Evolutionary conservation across 2,113 vertebrate genomes (phyloP).

Genomic region (Pelodiscus sinensis): DNA sequence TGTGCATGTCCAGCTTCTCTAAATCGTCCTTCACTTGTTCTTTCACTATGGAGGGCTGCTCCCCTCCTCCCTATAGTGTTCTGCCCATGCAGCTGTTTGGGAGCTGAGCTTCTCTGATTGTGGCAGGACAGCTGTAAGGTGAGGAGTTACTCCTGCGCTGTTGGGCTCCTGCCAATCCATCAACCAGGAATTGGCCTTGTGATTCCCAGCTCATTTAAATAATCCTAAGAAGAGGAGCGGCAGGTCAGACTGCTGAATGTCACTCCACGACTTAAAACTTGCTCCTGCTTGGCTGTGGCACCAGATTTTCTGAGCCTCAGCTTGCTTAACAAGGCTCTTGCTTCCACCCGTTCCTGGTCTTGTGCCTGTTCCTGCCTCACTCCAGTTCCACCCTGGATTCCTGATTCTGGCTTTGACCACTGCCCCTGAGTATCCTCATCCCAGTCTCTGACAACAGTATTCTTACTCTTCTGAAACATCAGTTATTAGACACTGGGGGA

Average conservation of each 20-base stretch:
- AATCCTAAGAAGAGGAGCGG: neutral
- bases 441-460: neutral
- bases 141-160: neutral
- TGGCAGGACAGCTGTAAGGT: neutral
- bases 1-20: no score
- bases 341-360: neutral
- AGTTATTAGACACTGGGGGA: slow-evolving; percentile 19
- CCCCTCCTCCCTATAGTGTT: no score
- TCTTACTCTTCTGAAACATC: slow-evolving; percentile 1
- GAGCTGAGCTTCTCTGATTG: no score
- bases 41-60: no score
- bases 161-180: neutral
- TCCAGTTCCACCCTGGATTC: neutral
- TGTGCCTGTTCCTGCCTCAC: neutral
- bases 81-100: no score
- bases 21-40: no score
- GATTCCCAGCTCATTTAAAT: neutral
- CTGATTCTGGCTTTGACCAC: neutral
- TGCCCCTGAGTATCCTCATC: neutral
- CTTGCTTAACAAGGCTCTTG: neutral
- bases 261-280: neutral
- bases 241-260: neutral
- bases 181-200: neutral
- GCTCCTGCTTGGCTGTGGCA: neutral
- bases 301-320: neutral